Evolutionary conservation across 2,113 vertebrate species (phyloP).

Genomic region (Megaleporinus macrocephalus): DNA sequence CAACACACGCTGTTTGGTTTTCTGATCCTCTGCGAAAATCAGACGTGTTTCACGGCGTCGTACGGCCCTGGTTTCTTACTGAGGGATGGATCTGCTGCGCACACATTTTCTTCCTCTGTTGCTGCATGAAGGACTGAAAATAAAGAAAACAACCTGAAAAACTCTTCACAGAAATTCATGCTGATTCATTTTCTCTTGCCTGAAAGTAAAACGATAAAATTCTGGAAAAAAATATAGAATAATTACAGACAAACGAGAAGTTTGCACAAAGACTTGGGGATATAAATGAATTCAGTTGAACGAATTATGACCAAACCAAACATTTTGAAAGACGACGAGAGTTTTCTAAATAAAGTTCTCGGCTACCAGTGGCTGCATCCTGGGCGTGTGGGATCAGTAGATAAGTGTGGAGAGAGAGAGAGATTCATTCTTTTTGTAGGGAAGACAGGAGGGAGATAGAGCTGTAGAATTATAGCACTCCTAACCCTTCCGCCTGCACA

Average conservation of each 20-base stretch:
- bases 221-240: no score
- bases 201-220: no score
- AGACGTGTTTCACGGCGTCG: background rate
- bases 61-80: background rate
- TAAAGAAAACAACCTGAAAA: slow-evolving; percentile 16
- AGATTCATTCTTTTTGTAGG: slow-evolving; percentile 2
- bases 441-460: slow-evolving; percentile 48
- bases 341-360: background rate
- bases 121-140: background rate
- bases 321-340: background rate
- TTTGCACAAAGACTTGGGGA: background rate
- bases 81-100: background rate
- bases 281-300: background rate
- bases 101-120: background rate
- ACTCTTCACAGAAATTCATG: background rate
- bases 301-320: background rate
- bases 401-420: background rate
- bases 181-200: background rate
- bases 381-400: background rate
- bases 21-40: slow-evolving; percentile 24
- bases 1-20: slow-evolving; percentile 38
- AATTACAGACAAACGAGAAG: background rate
- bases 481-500: slow-evolving; percentile 33
- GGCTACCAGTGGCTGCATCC: background rate
- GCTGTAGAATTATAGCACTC: slow-evolving; percentile 32